A percentile compares a stretch with the other conserved stretches of the same genome.
Conservation (phyloP, 2,113 vertebrate genomes). For the Grammomys dolichurus region DNA sequence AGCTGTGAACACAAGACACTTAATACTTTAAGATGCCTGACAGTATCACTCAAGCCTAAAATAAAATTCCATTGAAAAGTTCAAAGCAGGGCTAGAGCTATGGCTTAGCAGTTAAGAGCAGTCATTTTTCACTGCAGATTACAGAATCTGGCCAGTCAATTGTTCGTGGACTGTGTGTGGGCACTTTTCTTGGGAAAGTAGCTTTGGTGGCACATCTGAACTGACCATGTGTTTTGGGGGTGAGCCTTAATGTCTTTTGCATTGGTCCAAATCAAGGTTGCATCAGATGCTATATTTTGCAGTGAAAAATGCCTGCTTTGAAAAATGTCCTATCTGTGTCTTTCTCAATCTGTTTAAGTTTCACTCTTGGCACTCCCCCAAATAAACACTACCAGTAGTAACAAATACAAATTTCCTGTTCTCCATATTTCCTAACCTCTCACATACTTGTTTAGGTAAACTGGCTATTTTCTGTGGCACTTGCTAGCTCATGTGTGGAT, state of each 20-base stretch:
- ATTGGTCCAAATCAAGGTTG: not conserved
- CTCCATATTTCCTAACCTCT: not conserved
- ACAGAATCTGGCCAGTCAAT: not conserved
- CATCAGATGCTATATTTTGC: not conserved
- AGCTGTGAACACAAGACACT: not conserved
- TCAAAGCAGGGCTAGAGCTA: not conserved
- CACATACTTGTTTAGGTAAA: not conserved
- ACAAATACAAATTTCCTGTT: not conserved
- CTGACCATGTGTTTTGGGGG: not conserved
- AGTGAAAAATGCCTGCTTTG: not conserved
- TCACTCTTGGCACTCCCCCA: not conserved
- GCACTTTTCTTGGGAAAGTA: not conserved
- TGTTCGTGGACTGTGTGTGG: not conserved
- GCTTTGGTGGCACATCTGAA: not conserved
- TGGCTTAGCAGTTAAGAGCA: not conserved
- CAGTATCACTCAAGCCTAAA: not conserved
- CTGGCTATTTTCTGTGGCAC: not conserved
- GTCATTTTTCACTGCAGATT: not conserved
- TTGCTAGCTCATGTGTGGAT: not conserved
- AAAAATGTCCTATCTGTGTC: not conserved
- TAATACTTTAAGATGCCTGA: not conserved
- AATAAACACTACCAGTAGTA: not conserved
- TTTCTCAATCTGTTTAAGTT: not conserved
- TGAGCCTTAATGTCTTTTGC: not conserved
- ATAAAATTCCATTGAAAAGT: not conserved